Evolutionary conservation across 2,888 invertebrate species (phyloP), one percentile per base, ranked within the genome.

Genomic region (Serripes groenlandicus): DNA sequence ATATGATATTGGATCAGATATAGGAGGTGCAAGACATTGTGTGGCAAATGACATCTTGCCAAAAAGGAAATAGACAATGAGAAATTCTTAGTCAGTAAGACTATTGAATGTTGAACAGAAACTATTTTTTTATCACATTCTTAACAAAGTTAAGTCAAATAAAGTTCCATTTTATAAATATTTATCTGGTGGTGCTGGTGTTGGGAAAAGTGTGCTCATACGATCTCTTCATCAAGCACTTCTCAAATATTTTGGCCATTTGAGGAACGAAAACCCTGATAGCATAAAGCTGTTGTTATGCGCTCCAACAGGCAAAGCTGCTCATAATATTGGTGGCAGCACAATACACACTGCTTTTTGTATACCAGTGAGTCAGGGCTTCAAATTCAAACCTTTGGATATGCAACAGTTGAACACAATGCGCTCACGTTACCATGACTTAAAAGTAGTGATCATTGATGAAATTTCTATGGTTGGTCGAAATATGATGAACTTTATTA

Each of bases 401-500:
- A 78, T 71, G 73, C 70, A 79, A 62, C 75, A 75, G 56, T 35
- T 78, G 18, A 73, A 62, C 42, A 68, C 72, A 21, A 23, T 79
- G 9, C 66, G 52, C 23, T 26, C 52, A 15, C 74, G 76, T 66
- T 83, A 75, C 42, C 21, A 21, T 2, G 18, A 5, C 21, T 42
- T 85, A 26, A 78, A 74, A 86, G 56, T 81, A 11, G 28, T 86
- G 9, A 71, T 86, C 37, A 83, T 78, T 66, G 83, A 86, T 78
- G 87, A 87, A 75, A 81, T 85, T 35, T 85, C 85, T 23, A 87
- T 87, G 87, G 87, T 87, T 54, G 85, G 82, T 18, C 32, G 66
- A 15, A 74, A 52, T 23, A 87, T 87, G 85, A 76, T 85, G n/a
- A 75, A 87, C 69, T 81, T 78, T 56, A 72, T 87, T 11, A 78